Evolutionary conservation across 2,888 invertebrate species (phyloP), one percentile per base, ranked within the genome.

Genomic region (Chydorus sphaericus): DNA sequence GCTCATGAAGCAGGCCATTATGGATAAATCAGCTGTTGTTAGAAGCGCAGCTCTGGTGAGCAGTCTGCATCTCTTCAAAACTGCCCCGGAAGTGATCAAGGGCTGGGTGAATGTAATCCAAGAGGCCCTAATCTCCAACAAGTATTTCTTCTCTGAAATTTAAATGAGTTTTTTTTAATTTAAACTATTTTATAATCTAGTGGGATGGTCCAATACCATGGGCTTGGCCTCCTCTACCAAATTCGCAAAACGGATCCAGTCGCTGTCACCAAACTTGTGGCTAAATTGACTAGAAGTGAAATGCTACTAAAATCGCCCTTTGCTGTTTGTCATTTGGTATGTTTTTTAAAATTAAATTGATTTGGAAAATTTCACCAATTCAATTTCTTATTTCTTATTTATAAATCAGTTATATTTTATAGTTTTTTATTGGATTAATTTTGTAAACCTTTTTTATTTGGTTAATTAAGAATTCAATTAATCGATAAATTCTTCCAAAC

Each of bases 1-100:
- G 58, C 97, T 98, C 71, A 97, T 98, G 96, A 98, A 98, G 68
- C 97, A 98, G 69, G 97, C 97, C 0, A 97, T 99, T 63, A 97
- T 98, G n/a, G 98, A 98, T 71, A 86, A 90, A 65, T 59, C 60
- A 28, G 81, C 92, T 0, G 86, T 91, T 0, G 96, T 99, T 0
- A 90, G 96, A 56, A 93, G 94, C 63, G 97, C 98, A 0, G 97
- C 98, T 1, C 73, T 99, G 48, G 94, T 96, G 0, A 96, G 94
- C 36, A 86, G 94, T 0, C 68, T 89, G 57, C 88, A 89, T 68
- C 71, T 91, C 66, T 79, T 82, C 1, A 79, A 72, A 61, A 75
- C 81, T 4, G 87, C 91, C 20, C 83, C 85, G 0, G 98, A 99
- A 66, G 82, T 98, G 4, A 91, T 97, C 1, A 86, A 93, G 63